phyloP scores from a whole-genome alignment of 2,113 vertebrate genomes.

The Hipposideros armiger region DNA sequence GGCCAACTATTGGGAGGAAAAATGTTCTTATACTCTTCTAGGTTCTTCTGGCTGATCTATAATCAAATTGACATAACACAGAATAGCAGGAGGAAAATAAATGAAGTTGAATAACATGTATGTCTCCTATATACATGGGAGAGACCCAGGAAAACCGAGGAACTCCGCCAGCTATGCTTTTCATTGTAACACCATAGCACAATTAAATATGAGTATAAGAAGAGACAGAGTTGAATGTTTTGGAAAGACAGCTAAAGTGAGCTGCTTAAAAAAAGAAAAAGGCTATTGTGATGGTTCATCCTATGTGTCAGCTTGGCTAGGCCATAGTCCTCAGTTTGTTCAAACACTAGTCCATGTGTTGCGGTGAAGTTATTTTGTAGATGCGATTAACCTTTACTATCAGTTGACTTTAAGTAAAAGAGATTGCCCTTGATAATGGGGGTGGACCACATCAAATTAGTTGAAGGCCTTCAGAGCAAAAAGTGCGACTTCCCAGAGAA shows the following conservation, averaged over 20 bases:
- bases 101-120: too few relatives aligned
- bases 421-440: neutral
- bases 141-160: too few relatives aligned
- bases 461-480: neutral
- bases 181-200: neutral
- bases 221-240: neutral
- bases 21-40: too few relatives aligned
- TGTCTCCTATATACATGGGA: too few relatives aligned
- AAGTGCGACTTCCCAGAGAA: neutral
- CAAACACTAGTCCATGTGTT: neutral
- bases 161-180: neutral
- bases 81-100: too few relatives aligned
- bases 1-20: too few relatives aligned
- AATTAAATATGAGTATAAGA: neutral
- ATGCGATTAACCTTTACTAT: neutral
- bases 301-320: neutral
- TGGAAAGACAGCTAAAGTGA: neutral
- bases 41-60: too few relatives aligned
- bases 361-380: neutral
- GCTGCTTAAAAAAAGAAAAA: neutral
- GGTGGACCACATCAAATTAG: neutral
- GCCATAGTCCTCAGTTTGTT: neutral
- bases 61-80: too few relatives aligned
- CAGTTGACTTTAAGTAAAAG: neutral
- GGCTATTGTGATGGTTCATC: neutral